Percentiles rank a stretch among this genome's conserved stretches.
These are phyloP conservation scores for Osmoderma eremita DNA, from an alignment of 2,888 invertebrate species.

Conservation along the genomic window DNA sequence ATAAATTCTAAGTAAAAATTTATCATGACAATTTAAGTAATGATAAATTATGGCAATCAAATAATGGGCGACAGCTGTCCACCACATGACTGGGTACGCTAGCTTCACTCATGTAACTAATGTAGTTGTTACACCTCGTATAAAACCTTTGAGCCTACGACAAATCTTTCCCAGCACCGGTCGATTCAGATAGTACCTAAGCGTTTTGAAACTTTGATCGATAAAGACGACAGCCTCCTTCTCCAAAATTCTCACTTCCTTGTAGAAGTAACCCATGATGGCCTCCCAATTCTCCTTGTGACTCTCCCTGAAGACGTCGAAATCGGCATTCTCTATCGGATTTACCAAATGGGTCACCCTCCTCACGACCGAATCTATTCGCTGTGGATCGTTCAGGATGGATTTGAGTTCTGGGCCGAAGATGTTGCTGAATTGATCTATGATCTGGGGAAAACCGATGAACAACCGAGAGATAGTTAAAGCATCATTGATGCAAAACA, in stretches of 20 bases:
- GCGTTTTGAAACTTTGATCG: slow-evolving; percentile 83
- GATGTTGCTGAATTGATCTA: slow-evolving; percentile 89
- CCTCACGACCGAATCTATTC: slow-evolving; percentile 85
- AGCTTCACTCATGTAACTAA: too few species aligned
- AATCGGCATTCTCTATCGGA: slow-evolving; percentile 81
- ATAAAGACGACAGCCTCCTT: slow-evolving; percentile 86
- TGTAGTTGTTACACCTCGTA: too few species aligned
- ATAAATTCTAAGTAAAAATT: too few species aligned
- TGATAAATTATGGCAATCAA: too few species aligned
- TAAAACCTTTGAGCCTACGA: too few species aligned
- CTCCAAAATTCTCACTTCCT: slow-evolving; percentile 79
- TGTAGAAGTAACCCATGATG: slow-evolving; percentile 80
- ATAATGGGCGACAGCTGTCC: too few species aligned
- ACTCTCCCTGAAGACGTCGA: slow-evolving; percentile 82
- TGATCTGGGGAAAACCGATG: slow-evolving; percentile 63
- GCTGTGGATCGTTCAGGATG: slow-evolving; percentile 86
- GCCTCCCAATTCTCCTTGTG: slow-evolving; percentile 89
- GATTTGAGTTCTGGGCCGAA: slow-evolving; percentile 88
- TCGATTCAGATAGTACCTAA: slow-evolving; percentile 69
- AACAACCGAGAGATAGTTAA: background rate
- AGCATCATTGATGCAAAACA: background rate
- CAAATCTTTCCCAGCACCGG: too few species aligned
- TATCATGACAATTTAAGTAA: too few species aligned
- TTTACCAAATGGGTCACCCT: slow-evolving; percentile 80
- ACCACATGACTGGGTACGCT: too few species aligned